Evolutionary conservation across 2,797 vertebrate species (phyloP).

Genomic region (Trachops cirrhosus): DNA sequence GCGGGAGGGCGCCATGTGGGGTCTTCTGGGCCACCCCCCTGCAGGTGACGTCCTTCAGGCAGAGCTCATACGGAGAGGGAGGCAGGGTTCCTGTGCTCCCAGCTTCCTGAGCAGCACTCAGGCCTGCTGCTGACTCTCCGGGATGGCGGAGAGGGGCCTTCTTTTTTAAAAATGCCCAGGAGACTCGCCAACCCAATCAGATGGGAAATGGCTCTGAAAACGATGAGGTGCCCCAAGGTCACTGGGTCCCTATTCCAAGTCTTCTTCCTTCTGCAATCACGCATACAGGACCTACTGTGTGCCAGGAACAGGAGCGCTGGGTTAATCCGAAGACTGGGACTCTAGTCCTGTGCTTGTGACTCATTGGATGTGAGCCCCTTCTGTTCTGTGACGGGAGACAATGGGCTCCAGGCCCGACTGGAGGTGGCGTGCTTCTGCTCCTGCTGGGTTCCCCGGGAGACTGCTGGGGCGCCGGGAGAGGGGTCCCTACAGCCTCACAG

Average conservation of each 20-base stretch:
- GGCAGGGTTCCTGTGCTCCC: too few relatives aligned
- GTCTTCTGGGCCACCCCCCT: not conserved
- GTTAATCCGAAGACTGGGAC: not conserved
- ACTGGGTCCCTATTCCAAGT: not conserved
- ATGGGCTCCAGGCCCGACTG: not conserved
- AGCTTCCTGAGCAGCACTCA: not conserved
- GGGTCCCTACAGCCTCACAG: not conserved
- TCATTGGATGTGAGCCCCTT: accelerated
- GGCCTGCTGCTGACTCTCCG: not conserved
- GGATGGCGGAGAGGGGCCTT: not conserved
- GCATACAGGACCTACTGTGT: not conserved
- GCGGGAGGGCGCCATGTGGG: not conserved
- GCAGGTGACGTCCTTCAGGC: not conserved
- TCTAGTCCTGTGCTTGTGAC: not conserved
- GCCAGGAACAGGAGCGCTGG: not conserved
- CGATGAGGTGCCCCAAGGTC: not conserved
- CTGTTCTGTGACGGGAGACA: not conserved
- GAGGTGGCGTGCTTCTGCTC: accelerated
- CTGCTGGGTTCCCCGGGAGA: not conserved
- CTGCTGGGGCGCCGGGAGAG: accelerated
- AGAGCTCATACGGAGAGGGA: not conserved
- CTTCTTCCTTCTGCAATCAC: not conserved
- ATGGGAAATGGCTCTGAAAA: not conserved
- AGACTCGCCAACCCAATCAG: not conserved
- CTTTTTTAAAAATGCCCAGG: not conserved